Percentiles rank a stretch among this genome's conserved stretches.
phyloP scores from a whole-genome alignment of 2,888 invertebrate species.

The Xylocampa areola region DNA sequence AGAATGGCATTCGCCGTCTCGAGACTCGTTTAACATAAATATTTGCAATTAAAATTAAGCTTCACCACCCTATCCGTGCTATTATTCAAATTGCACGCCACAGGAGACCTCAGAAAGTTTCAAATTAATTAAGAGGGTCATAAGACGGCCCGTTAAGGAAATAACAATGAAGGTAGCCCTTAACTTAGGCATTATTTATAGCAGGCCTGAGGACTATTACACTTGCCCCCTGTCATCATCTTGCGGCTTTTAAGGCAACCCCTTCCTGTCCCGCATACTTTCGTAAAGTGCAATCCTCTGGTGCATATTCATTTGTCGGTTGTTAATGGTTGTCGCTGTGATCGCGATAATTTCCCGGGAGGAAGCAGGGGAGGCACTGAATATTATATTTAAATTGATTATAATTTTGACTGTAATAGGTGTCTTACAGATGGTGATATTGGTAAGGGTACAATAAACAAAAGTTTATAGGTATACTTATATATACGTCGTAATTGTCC shows the following conservation, averaged over 20 bases:
- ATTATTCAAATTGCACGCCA: conserved; percentile 89
- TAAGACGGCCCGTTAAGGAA: conserved; percentile 89
- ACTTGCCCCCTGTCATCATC: conserved; percentile 77
- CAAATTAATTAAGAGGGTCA: conserved; percentile 90
- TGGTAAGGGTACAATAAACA: no score
- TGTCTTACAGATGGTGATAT: no score
- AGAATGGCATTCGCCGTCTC: conserved; percentile 68
- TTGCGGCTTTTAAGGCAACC: conserved; percentile 73
- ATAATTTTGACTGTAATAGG: conserved; percentile 10
- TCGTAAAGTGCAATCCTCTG: conserved; percentile 68
- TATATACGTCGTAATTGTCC: no score
- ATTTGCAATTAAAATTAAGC: conserved; percentile 90
- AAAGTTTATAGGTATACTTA: no score
- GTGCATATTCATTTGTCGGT: conserved; percentile 72
- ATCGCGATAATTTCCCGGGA: conserved; percentile 59
- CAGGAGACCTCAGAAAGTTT: conserved; percentile 89
- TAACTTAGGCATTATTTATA: conserved; percentile 84
- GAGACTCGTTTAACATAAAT: conserved; percentile 87
- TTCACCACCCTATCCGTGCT: conserved; percentile 84
- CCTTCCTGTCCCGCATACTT: conserved; percentile 71
- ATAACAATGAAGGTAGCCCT: conserved; percentile 84
- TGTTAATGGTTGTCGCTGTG: conserved; percentile 55
- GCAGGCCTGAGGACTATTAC: conserved; percentile 80
- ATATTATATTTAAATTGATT: conserved; percentile 18
- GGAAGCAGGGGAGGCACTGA: conserved; percentile 21